Evolutionary conservation across 1,140 invertebrate genomes (phyloP).

Genomic region (Drosophila nasuta): DNA sequence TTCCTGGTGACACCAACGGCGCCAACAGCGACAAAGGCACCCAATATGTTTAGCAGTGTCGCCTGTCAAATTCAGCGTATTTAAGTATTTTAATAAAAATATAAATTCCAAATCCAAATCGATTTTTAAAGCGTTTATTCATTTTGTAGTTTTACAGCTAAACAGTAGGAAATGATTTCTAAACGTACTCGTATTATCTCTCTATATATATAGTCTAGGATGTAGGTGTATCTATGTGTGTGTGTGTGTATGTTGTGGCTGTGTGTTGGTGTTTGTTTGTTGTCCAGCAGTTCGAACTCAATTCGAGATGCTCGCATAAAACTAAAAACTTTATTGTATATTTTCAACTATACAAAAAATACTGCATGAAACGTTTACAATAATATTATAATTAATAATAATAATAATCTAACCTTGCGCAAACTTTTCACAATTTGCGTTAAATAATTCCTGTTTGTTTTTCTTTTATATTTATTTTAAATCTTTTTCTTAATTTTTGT

Average conservation of each 20-base stretch:
- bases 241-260: neutral
- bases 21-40: constrained; percentile 47
- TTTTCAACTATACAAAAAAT: constrained; percentile 82
- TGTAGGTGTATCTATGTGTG: constrained; percentile 28
- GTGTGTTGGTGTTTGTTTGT: constrained; percentile 20
- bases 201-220: constrained; percentile 55
- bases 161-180: constrained; percentile 81
- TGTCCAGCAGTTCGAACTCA: constrained; percentile 58
- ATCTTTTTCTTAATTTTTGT: neutral
- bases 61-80: constrained; percentile 76
- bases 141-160: constrained; percentile 78
- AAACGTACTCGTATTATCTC: constrained; percentile 72
- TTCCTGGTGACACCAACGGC: constrained; percentile 79
- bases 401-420: constrained; percentile 39
- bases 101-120: constrained; percentile 14
- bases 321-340: constrained; percentile 76
- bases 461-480: neutral
- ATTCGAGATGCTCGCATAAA: constrained; percentile 54
- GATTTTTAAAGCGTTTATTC: constrained; percentile 78
- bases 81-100: constrained; percentile 7
- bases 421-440: constrained; percentile 25
- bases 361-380: constrained; percentile 73
- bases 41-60: constrained; percentile 73
- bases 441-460: constrained; percentile 52
- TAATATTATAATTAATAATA: constrained; percentile 23